These are phyloP conservation scores for Salminus brasiliensis DNA, from an alignment of 2,113 vertebrate species.

Conservation along the genomic window DNA sequence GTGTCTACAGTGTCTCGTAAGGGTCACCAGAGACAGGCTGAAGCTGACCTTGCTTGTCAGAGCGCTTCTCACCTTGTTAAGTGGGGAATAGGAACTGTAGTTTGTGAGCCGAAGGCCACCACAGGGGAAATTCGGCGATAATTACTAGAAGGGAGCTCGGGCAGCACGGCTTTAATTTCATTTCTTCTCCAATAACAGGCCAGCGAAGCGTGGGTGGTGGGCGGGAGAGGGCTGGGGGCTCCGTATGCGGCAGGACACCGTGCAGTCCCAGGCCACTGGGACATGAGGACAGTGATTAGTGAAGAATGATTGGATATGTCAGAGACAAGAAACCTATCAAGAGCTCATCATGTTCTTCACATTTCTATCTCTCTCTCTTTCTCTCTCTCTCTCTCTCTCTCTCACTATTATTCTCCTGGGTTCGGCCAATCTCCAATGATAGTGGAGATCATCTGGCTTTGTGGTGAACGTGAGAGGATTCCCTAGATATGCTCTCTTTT, in stretches of 20 bases:
- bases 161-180: slow-evolving; percentile 61
- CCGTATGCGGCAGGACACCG: slow-evolving; percentile 15
- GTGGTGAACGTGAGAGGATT: slow-evolving; percentile 32
- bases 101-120: slow-evolving; percentile 49
- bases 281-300: slow-evolving; percentile 41
- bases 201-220: slow-evolving; percentile 49
- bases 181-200: slow-evolving; percentile 61
- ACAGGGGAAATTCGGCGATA: slow-evolving; percentile 61
- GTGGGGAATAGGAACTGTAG: slow-evolving; percentile 31
- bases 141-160: slow-evolving; percentile 60
- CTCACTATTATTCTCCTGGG: slow-evolving; percentile 11
- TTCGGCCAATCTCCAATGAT: slow-evolving; percentile 20
- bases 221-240: slow-evolving; percentile 39
- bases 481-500: background rate
- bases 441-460: slow-evolving; percentile 34
- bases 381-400: slow-evolving; percentile 12
- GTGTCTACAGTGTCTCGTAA: slow-evolving; percentile 20
- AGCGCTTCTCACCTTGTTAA: slow-evolving; percentile 41
- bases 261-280: slow-evolving; percentile 11
- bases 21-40: slow-evolving; percentile 41
- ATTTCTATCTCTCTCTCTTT: slow-evolving; percentile 29
- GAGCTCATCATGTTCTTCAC: slow-evolving; percentile 45
- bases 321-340: slow-evolving; percentile 53
- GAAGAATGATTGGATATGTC: slow-evolving; percentile 48
- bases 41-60: slow-evolving; percentile 53